A percentile compares a stretch with the other conserved stretches of the same genome.
phyloP scores from a whole-genome alignment of 2,888 invertebrate genomes.

The Brachyopa scutellaris region DNA sequence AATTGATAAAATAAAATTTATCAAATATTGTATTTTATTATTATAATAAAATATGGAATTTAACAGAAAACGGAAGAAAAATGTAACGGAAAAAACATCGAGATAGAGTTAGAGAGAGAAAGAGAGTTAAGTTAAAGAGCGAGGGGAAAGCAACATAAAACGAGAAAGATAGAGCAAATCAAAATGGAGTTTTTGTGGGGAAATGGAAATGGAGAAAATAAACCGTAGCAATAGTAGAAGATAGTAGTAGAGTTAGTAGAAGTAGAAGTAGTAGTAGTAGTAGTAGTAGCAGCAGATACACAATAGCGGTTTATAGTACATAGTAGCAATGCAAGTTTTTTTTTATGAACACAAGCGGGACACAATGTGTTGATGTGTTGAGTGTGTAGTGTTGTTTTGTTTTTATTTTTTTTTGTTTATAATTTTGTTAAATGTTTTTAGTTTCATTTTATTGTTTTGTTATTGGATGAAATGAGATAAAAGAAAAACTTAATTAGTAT shows the following conservation, averaged over 20 bases:
- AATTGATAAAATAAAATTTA: conserved; percentile 66
- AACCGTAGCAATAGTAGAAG: conserved; percentile 26
- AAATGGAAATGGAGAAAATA: conserved; percentile 1
- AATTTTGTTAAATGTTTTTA: conserved; percentile 27
- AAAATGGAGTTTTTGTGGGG: neutral
- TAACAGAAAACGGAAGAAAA: conserved; percentile 8
- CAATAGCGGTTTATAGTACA: conserved; percentile 46
- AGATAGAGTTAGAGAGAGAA: conserved; percentile 12
- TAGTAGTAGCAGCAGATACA: conserved; percentile 42
- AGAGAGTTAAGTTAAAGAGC: neutral
- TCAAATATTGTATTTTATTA: conserved; percentile 60
- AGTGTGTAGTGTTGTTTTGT: conserved; percentile 62
- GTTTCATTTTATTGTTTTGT: conserved; percentile 25
- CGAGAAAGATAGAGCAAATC: conserved; percentile 18
- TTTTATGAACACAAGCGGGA: conserved; percentile 57
- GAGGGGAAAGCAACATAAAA: conserved; percentile 24
- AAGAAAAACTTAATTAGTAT: conserved; percentile 56
- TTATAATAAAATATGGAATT: conserved; percentile 40
- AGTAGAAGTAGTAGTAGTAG: conserved; percentile 22
- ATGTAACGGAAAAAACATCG: conserved; percentile 15
- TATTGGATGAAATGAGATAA: conserved; percentile 67
- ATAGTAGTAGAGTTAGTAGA: conserved; percentile 23
- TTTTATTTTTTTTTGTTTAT: conserved; percentile 5
- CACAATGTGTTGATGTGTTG: conserved; percentile 51
- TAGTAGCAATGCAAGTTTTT: conserved; percentile 52